Percentiles rank a stretch among this genome's conserved stretches.
Evolutionary conservation across 2,888 invertebrate species (phyloP).

Genomic region (Lapara coniferarum): DNA sequence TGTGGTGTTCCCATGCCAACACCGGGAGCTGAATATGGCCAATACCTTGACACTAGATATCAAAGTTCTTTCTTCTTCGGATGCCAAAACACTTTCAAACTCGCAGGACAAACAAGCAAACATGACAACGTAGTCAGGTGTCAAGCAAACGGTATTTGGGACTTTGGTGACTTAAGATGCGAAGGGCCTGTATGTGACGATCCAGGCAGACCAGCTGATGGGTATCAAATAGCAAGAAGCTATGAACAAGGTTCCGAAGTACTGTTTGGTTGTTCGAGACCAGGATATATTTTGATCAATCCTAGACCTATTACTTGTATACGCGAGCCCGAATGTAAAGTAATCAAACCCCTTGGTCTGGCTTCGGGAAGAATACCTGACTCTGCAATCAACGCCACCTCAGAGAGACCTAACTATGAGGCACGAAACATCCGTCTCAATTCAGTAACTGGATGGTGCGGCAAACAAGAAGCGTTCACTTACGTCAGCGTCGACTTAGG

Average conservation of each 20-base stretch:
- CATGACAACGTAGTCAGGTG: constrained; percentile 97
- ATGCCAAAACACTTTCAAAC: constrained; percentile 97
- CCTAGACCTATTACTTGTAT: constrained; percentile 95
- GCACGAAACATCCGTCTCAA: constrained; percentile 94
- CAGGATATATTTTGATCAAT: constrained; percentile 96
- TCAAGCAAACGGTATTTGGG: constrained; percentile 97
- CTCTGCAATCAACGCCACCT: constrained; percentile 97
- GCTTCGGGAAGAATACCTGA: constrained; percentile 97
- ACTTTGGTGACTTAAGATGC: constrained; percentile 97
- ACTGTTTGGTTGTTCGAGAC: constrained; percentile 93
- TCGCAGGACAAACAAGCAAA: constrained; percentile 95
- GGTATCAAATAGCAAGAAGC: constrained; percentile 91
- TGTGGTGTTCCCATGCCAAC: constrained; percentile 96
- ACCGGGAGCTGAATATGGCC: constrained; percentile 96
- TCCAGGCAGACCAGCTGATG: constrained; percentile 97
- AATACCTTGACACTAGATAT: constrained; percentile 93
- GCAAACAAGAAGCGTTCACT: constrained; percentile 98
- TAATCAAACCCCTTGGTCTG: constrained; percentile 94
- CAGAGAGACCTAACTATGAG: constrained; percentile 96
- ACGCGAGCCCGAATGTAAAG: constrained; percentile 96
- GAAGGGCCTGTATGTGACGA: constrained; percentile 99
- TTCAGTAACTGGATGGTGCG: constrained; percentile 98
- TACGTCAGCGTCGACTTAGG: constrained; percentile 98
- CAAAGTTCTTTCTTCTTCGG: constrained; percentile 98
- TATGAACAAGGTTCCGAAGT: constrained; percentile 96